Conservation (phyloP, 2,113 vertebrate genomes). For the Hiodon tergisus region DNA sequence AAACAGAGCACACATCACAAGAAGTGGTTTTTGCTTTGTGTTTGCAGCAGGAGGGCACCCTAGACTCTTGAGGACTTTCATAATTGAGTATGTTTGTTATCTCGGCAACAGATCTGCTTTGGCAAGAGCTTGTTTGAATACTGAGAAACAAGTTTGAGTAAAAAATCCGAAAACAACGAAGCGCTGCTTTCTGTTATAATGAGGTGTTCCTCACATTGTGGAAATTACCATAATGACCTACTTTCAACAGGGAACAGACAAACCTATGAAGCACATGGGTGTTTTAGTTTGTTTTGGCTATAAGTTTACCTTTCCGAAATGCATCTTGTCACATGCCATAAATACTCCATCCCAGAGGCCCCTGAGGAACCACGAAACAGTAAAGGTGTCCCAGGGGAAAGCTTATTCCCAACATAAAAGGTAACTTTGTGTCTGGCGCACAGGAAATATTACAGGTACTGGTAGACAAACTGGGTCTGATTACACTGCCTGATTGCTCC, state of each 20-base stretch:
- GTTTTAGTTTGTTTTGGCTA: slow-evolving; percentile 4
- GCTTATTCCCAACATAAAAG: too few species aligned
- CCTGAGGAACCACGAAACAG: not conserved
- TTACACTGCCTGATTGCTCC: too few species aligned
- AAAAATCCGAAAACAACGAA: not conserved
- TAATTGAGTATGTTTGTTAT: not conserved
- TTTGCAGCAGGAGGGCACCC: not conserved
- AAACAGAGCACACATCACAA: not conserved
- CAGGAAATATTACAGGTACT: too few species aligned
- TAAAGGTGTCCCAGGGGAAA: too few species aligned
- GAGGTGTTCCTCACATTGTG: slow-evolving; percentile 7
- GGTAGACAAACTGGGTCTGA: too few species aligned
- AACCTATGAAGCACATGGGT: not conserved
- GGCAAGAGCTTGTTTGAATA: not conserved
- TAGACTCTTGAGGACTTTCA: not conserved
- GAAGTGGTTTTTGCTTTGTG: not conserved
- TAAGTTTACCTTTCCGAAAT: not conserved
- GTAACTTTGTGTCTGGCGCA: too few species aligned
- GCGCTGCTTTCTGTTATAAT: slow-evolving; percentile 5
- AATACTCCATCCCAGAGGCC: not conserved
- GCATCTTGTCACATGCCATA: slow-evolving; percentile 1
- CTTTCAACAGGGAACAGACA: slow-evolving; percentile 16
- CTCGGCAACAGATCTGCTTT: slow-evolving; percentile 4
- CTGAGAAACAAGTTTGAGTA: not conserved
- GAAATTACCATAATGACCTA: slow-evolving; percentile 23